Conservation (phyloP, 2,113 vertebrate genomes). For the Mohoua ochrocephala region DNA sequence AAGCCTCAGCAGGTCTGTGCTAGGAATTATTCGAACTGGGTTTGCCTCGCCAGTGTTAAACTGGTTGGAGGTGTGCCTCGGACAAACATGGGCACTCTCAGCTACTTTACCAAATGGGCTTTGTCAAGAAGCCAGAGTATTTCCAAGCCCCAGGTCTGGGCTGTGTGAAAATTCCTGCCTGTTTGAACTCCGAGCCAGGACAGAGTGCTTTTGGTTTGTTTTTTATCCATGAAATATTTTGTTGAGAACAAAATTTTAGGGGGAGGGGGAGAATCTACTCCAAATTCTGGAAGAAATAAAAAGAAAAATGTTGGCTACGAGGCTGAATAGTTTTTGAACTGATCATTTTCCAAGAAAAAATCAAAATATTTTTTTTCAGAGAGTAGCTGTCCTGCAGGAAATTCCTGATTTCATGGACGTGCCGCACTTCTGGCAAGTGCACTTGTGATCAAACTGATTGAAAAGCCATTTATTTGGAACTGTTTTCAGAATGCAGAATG, state of each 20-base stretch:
- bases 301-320: background rate
- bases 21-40: background rate
- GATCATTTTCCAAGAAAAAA: slow-evolving; percentile 48
- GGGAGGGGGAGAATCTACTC: background rate
- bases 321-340: background rate
- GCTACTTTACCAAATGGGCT: background rate
- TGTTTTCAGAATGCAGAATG: background rate
- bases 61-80: background rate
- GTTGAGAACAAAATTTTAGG: slow-evolving; percentile 17
- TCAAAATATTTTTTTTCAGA: background rate
- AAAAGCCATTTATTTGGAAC: slow-evolving; percentile 32
- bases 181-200: slow-evolving; percentile 12
- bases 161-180: slow-evolving; percentile 7
- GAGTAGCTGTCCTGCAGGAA: slow-evolving; percentile 32
- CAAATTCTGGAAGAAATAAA: slow-evolving; percentile 58
- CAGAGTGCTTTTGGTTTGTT: slow-evolving; percentile 37
- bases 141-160: slow-evolving; percentile 24
- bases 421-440: background rate
- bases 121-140: slow-evolving; percentile 11
- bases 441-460: slow-evolving; percentile 14
- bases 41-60: background rate
- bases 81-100: background rate
- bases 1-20: background rate
- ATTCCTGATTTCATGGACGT: slow-evolving; percentile 25
- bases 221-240: slow-evolving; percentile 39